Conservation (phyloP, 2,888 invertebrate genomes). For the Apocheima hispidaria region DNA sequence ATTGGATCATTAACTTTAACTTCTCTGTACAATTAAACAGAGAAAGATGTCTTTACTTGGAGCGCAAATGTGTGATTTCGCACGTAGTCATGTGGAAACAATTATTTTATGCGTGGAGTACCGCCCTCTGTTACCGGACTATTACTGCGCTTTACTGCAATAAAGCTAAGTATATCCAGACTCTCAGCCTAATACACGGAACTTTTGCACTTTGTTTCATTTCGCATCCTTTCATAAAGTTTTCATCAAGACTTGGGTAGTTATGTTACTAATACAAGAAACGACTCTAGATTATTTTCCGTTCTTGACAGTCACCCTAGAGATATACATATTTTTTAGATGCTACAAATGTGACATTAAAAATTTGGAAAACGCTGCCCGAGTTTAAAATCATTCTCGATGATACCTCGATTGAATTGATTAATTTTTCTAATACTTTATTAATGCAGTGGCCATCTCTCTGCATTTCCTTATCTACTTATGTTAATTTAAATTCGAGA, state of each 20-base stretch:
- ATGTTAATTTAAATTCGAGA: slow-evolving; percentile 26
- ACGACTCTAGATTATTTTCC: neutral
- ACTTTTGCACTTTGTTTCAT: slow-evolving; percentile 9
- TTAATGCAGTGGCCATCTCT: slow-evolving; percentile 7
- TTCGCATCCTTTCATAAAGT: slow-evolving; percentile 20
- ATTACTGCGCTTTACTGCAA: slow-evolving; percentile 5
- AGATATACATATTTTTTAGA: no score
- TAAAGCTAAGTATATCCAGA: slow-evolving; percentile 1
- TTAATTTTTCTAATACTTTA: slow-evolving; percentile 4
- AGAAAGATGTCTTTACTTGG: slow-evolving; percentile 9
- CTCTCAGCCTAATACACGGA: slow-evolving; percentile 10
- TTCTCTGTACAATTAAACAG: neutral
- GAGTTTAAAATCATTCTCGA: neutral
- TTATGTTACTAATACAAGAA: neutral
- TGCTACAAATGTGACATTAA: no score
- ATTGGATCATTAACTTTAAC: slow-evolving; percentile 2
- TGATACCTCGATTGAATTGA: neutral
- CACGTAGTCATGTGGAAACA: slow-evolving; percentile 24
- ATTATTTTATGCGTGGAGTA: slow-evolving; percentile 2
- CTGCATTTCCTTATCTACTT: slow-evolving; percentile 15
- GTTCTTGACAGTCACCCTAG: neutral
- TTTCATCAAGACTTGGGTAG: neutral
- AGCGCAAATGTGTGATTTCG: slow-evolving; percentile 23
- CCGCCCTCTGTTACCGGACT: neutral
- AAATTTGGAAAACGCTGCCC: no score